Evolutionary conservation across 2,888 invertebrate species (phyloP).

Genomic region (Drosophila dives): DNA sequence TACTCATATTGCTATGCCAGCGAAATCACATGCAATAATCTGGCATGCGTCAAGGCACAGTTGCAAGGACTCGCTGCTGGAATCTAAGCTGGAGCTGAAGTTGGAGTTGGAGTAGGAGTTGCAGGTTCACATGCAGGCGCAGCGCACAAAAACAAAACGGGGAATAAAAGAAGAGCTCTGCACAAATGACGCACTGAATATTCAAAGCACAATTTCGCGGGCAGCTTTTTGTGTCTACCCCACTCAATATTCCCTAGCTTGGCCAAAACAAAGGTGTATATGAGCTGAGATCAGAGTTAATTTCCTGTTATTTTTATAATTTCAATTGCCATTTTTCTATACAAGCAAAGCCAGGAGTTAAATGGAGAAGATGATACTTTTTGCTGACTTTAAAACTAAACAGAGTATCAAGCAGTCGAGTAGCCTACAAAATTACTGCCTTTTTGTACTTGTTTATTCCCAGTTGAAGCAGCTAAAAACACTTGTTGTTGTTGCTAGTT

Average conservation of each 20-base stretch:
- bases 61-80: conserved; percentile 1
- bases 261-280: background rate
- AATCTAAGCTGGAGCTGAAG: background rate
- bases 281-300: background rate
- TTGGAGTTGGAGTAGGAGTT: background rate
- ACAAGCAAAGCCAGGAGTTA: background rate
- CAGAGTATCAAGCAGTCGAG: conserved; percentile 4
- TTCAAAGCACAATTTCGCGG: conserved; percentile 70
- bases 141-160: conserved; percentile 22
- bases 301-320: background rate
- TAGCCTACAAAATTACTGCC: background rate
- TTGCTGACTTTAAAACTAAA: background rate
- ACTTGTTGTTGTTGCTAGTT: conserved; percentile 45
- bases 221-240: conserved; percentile 20
- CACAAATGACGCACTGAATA: conserved; percentile 75
- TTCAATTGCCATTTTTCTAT: background rate
- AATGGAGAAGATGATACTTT: background rate
- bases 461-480: conserved; percentile 28
- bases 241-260: conserved; percentile 4
- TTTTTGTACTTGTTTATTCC: conserved; percentile 14
- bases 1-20: conserved; percentile 22
- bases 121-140: background rate
- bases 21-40: conserved; percentile 69
- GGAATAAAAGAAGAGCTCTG: conserved; percentile 25
- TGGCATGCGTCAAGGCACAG: conserved; percentile 62